Base-by-base conservation (phyloP, 2,113 vertebrate species). In the Calyptommatus sinebrachiatus region DNA sequence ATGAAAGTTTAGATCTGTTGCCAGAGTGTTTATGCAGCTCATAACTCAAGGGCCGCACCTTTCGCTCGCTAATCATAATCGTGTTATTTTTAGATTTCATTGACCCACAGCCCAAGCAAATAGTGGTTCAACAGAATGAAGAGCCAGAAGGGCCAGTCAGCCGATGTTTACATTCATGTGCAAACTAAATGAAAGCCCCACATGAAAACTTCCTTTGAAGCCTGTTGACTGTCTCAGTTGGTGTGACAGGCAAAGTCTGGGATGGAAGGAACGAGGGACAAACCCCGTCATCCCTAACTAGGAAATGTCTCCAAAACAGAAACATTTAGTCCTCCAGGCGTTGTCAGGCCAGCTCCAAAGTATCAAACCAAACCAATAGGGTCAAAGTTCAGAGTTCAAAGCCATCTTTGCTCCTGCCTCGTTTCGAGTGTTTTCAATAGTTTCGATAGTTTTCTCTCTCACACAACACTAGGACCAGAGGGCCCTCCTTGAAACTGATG, bases 1-100 rank as follows among this genome's bases (percentile, higher is more conserved):
- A 10, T 46, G 20, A 48, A 65, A 88, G 65, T n/a, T 75, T 9
- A 76, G 35, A 80, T 35, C 7, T 16, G 46, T 75, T 67, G 48
- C 24, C 79, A 87, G 89, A 81, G 88, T 70, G 84, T 85, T 86
- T 86, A 76, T 65, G 21, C 24, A 28, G 77, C 16, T 5, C 35
- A 45, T 74, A 89, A 87, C 16, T 82, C 76, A 82, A 50, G 3
- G 35, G 61, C 82, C 67, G 73, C 9, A n/a, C 60, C 50, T 73
- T 88, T 78, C 53, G 78, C 60, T 75, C 81, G 68, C 77, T 89
- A 80, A 85, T 78, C 71, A 77, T 50, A 71, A 75, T 57, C 24
- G 57, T 48, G 75, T 78, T 79, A 76, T 71, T 87, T 88, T 77
- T 69, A 0, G 61, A 76, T 53, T 78, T 11, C 5, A 76, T 85